Evolutionary conservation across 2,797 vertebrate genomes (phyloP), one percentile per base, ranked within the genome.

Genomic region (Apogon talboti): DNA sequence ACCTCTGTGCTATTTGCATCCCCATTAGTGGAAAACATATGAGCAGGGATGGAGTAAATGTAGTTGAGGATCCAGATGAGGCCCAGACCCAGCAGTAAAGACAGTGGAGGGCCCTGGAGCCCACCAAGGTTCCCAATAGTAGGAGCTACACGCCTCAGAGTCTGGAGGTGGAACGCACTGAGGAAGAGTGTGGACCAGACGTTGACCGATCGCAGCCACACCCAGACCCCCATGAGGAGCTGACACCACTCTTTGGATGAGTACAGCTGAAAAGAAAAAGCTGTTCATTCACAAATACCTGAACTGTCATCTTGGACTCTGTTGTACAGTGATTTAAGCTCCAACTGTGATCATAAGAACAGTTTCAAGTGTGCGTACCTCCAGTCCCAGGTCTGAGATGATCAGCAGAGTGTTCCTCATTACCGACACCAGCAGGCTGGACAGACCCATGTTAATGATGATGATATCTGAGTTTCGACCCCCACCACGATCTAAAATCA

Each of bases 121-220:
- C 70, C 24, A 0, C 76, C 74, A 12, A 79, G 0, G 55, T 57
- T 79, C 1, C 33, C 44, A 0, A 50, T 24, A 1, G 92, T 24
- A 1, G 92, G 92, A 35, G 86, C 41, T 55, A 93, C 76, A 0
- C 93, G 91, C 15, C 88, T 90, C 48, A 95, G 65, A 2, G 92
- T 95, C 62, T 93, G 90, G 35, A 93, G 87, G 76, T 95, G 94
- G 58, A 95, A 95, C 0, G 83, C 90, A 1, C 94, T 95, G 67
- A 95, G 92, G 63, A 90, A 93, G 40, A 95, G 87, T 0, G 93
- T 95, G 0, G 93, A 94, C 95, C 94, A 96, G 37, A 93, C 93
- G 2, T 93, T 95, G 37, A 92, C 94, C 0, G 93, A 91, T 24
- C 94, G 93, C 46, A 95, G 66, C 92, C 94, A 94, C 76, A 95